Evolutionary conservation across 2,888 invertebrate species (phyloP).

Genomic region (Charanyca ferruginea): DNA sequence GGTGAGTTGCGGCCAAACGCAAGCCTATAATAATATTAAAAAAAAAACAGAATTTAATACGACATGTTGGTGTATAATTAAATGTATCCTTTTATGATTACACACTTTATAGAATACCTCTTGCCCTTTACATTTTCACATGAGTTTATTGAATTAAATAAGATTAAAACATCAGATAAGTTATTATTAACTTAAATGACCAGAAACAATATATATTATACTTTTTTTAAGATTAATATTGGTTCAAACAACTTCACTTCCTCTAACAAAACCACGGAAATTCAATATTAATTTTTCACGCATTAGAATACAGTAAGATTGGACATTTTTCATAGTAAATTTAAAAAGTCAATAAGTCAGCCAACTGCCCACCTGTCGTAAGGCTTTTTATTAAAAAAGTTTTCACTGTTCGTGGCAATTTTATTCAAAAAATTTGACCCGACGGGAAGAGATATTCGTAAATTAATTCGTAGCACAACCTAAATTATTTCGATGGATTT

Average conservation of each 20-base stretch:
- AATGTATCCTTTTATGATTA: no score
- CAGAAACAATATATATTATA: background rate
- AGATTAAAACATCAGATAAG: no score
- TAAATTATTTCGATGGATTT: slow-evolving; percentile 55
- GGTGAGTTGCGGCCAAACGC: no score
- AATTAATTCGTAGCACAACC: slow-evolving; percentile 67
- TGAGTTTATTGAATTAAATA: no score
- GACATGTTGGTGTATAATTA: no score
- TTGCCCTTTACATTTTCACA: no score
- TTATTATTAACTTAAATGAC: no score
- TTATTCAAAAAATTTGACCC: slow-evolving; percentile 76
- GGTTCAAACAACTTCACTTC: slow-evolving; percentile 7
- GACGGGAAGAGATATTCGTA: slow-evolving; percentile 53
- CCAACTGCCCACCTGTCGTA: slow-evolving; percentile 79
- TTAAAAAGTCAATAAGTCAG: slow-evolving; percentile 83
- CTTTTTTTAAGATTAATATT: background rate
- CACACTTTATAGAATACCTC: no score
- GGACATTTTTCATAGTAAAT: slow-evolving; percentile 73
- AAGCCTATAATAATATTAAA: no score
- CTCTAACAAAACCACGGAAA: background rate
- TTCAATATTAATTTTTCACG: slow-evolving; percentile 58
- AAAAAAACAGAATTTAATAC: no score
- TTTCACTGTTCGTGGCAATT: slow-evolving; percentile 76
- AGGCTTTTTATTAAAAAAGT: slow-evolving; percentile 86
- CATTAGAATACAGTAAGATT: slow-evolving; percentile 59